Conservation (phyloP, 2,797 vertebrate genomes). For the Clarias platycephalus region DNA sequence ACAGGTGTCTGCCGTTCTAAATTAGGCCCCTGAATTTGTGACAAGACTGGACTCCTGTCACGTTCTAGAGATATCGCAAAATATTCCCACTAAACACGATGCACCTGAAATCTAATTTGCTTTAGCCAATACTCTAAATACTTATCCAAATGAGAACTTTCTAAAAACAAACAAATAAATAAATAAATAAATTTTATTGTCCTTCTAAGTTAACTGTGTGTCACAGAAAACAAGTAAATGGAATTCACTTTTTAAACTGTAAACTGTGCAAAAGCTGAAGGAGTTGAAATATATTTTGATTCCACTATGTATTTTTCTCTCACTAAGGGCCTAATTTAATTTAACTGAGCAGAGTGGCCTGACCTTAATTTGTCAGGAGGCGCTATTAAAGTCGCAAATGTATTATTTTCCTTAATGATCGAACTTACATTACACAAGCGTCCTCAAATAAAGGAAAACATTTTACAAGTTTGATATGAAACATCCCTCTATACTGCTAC, state of each 20-base stretch:
- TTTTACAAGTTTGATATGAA: not conserved
- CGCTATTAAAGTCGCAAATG: not conserved
- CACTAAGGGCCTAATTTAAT: not conserved
- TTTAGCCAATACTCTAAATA: not conserved
- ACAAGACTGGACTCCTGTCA: not conserved
- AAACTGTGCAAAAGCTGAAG: not conserved
- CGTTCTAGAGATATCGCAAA: not conserved
- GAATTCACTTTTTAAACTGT: not conserved
- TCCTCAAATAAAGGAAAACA: not conserved
- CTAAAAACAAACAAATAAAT: not conserved
- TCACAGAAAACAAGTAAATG: not conserved
- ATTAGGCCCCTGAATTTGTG: not conserved
- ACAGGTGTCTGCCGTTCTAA: not conserved
- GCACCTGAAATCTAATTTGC: not conserved
- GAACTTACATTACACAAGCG: not conserved
- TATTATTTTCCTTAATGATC: not conserved
- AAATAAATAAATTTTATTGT: not conserved
- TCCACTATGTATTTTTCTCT: not conserved
- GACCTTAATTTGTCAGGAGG: not conserved
- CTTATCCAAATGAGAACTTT: not conserved
- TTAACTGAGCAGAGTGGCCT: not conserved
- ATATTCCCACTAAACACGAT: not conserved
- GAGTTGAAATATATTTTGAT: not conserved
- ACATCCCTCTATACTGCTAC: not conserved
- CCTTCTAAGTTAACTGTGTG: not conserved